Conservation (phyloP, 2,888 invertebrate genomes). For the Siphonodentalium dalli region DNA sequence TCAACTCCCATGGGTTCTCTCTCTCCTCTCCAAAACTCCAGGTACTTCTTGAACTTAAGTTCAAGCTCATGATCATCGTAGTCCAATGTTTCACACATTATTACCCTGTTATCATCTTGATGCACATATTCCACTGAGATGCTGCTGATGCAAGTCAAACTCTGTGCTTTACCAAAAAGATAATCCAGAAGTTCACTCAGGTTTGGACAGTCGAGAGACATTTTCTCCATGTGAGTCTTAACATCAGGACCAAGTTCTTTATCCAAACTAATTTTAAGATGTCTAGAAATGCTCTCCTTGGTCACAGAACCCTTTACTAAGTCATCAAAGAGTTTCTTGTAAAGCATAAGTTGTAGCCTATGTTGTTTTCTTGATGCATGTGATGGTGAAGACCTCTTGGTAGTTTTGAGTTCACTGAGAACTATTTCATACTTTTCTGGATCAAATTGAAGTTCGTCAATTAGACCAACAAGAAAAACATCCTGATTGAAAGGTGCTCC, state of each 20-base stretch:
- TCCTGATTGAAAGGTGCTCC: constrained; percentile 52
- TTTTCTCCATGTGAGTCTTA: constrained; percentile 25
- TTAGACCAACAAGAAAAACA: constrained; percentile 53
- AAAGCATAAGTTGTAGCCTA: constrained; percentile 53
- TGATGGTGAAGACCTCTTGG: constrained; percentile 42
- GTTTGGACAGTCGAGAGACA: constrained; percentile 25
- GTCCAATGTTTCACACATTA: constrained; percentile 33
- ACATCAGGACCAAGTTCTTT: constrained; percentile 41
- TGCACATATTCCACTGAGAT: constrained; percentile 52
- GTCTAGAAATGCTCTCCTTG: constrained; percentile 38
- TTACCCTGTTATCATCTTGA: constrained; percentile 43
- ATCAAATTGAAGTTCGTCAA: constrained; percentile 59
- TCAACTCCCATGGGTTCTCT: constrained; percentile 52
- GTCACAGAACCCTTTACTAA: constrained; percentile 45
- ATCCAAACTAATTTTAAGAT: constrained; percentile 39
- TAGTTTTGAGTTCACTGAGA: constrained; percentile 55
- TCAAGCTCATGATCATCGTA: constrained; percentile 41
- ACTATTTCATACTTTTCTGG: constrained; percentile 46
- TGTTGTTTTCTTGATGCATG: constrained; percentile 47
- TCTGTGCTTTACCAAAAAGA: constrained; percentile 38
- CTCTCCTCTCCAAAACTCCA: constrained; percentile 51
- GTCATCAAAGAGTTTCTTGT: constrained; percentile 58
- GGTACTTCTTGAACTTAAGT: constrained; percentile 27
- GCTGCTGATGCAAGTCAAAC: constrained; percentile 45
- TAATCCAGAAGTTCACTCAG: constrained; percentile 34